Conservation (phyloP, 1,140 invertebrate species). For the Hycleus phaleratus region DNA sequence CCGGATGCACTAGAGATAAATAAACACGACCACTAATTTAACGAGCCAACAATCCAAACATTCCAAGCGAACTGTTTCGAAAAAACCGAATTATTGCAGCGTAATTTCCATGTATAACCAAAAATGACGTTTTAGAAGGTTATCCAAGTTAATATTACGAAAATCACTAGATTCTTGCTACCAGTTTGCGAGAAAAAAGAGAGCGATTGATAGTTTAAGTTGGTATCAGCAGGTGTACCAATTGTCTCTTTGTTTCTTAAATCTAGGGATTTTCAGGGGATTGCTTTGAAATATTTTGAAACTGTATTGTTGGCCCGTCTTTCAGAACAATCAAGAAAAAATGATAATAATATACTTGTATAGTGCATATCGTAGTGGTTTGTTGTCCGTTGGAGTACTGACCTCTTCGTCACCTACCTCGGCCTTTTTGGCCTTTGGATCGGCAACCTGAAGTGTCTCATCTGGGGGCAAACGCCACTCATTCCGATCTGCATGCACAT, state of each 20-base stretch:
- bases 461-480: constrained; percentile 81
- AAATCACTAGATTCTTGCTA: too few species aligned
- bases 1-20: constrained; percentile 32
- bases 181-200: too few species aligned
- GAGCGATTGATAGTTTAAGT: too few species aligned
- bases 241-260: too few species aligned
- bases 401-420: constrained; percentile 48
- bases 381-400: constrained; percentile 34
- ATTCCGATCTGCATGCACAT: constrained; percentile 70
- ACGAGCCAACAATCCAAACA: background rate
- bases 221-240: too few species aligned
- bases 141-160: too few species aligned
- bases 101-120: too few species aligned
- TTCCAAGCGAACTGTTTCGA: too few species aligned
- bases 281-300: background rate
- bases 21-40: background rate
- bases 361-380: constrained; percentile 9
- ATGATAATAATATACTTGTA: background rate
- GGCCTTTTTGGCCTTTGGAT: constrained; percentile 71
- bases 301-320: background rate
- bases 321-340: background rate
- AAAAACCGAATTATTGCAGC: too few species aligned
- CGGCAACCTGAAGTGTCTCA: constrained; percentile 79
- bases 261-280: too few species aligned
- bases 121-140: too few species aligned